Base-by-base conservation (phyloP, 2,888 invertebrate genomes). In the Elegia similella region DNA sequence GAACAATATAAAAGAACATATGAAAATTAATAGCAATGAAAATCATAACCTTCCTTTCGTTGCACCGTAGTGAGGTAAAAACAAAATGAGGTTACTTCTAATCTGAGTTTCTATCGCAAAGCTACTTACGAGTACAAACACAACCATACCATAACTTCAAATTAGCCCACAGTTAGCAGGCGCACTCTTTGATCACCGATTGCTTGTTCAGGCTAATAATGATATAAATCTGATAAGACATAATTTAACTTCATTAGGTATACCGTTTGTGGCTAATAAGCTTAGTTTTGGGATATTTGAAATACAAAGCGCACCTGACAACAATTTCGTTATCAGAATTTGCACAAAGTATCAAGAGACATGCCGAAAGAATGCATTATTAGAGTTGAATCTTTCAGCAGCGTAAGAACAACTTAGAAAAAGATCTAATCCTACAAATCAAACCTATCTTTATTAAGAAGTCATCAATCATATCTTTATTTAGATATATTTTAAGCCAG, bases 101-200 rank as follows among this genome's bases (percentile, higher is more conserved):
- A 60, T 59, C 56, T 57, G 50, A 50, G 52, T 53, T 53, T 42
- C 42, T 43, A 44, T 8, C 8, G 7, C 55, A 56, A 53, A 52
- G 52, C 52, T 53, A 34, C 29, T n/a, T 42, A 48, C 16, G 23
- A 23, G 23, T 23, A 23, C 23, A 23, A 29, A 55, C 42, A 63
- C 42, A 52, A 59, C 62, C 59, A 66, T 66, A 59, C 62, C 59
- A 66, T 66, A 66, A 66, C 64, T 66, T 66, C 61, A 66, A 64
- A 66, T 66, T 66, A 64, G 59, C 50, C 34, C 3, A 34, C 34
- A 34, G 50, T 50, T 50, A 34, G 8, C 50, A 17, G 50, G 16
- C 50, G 50, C 50, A 38, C 34, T 50, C 50, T 50, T 50, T 50
- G 50, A 50, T 50, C 50, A 34, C 17, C 17, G 34, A 50, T 50